Conservation (phyloP, 2,888 invertebrate species). For the Tenodera sinensis region DNA sequence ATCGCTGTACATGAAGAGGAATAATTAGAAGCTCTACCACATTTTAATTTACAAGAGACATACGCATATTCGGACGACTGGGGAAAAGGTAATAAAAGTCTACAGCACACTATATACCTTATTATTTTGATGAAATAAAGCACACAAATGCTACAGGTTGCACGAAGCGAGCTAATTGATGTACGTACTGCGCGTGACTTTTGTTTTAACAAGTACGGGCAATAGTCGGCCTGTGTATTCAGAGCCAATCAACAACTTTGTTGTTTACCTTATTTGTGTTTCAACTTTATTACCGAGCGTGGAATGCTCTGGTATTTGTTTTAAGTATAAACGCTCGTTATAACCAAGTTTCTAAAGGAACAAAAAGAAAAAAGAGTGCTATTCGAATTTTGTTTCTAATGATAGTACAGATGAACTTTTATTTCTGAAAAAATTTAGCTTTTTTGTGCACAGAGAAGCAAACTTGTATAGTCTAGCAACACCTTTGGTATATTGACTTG, state of each 20-base stretch:
- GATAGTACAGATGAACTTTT: too few species aligned
- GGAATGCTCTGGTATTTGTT: not conserved
- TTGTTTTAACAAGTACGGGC: not conserved
- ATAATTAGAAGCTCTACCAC: not conserved
- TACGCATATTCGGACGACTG: not conserved
- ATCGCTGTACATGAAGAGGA: not conserved
- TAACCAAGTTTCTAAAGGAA: not conserved
- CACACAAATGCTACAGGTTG: not conserved
- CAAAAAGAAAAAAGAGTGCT: not conserved
- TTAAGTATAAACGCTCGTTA: not conserved
- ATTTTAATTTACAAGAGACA: not conserved
- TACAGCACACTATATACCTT: not conserved
- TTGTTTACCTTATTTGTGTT: not conserved
- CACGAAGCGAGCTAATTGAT: not conserved
- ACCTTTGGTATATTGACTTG: too few species aligned
- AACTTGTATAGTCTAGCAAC: too few species aligned
- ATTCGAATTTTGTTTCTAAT: too few species aligned
- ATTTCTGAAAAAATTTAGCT: too few species aligned
- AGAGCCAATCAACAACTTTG: not conserved
- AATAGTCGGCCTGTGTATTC: not conserved
- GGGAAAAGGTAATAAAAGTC: not conserved
- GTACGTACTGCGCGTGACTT: not conserved
- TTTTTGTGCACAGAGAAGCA: too few species aligned
- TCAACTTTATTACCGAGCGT: not conserved
- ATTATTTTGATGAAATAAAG: not conserved